Evolutionary conservation across 2,113 vertebrate genomes (phyloP), one percentile per base, ranked within the genome.

Genomic region (Hippocampus abdominalis): DNA sequence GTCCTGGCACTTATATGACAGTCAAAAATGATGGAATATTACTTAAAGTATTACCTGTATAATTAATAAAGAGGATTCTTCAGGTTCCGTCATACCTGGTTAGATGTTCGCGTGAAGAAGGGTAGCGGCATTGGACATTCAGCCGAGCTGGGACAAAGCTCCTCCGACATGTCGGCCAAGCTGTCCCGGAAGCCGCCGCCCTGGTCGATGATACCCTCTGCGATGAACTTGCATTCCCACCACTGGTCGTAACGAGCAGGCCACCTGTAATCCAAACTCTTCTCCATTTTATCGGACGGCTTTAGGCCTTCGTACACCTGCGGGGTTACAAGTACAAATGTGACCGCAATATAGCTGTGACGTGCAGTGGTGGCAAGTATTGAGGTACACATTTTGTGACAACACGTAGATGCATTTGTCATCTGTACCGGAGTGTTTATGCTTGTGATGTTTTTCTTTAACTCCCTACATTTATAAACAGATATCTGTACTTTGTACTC

Each of bases 221-320:
- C 94, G 11, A 99, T 97, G 89, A 99, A 99, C 84, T 99, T 99
- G 81, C 97, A 99, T 60, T 98, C 97, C 97, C 97, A 99, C 97
- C 97, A 99, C 86, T 99, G 97, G 88, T 99, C 97, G 32, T 98
- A 97, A 61, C 95, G 94, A 65, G 95, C 91, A 0, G 96, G 96
- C 97, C 97, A 99, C 87, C 96, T 95, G 66, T 98, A 99, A 90
- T 99, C 97, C 80, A 98, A 89, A 53, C 93, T 95, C 81, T 98
- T 99, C 89, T 99, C 97, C 76, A 93, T 94, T 69, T 98, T 99
- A 88, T 98, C 96, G 0, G 96, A 96, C 0, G 95, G 96, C 69
- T 99, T 99, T 63, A 99, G 90, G 67, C 97, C 97, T 90, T 99
- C 96, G 74, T 94, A 98, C n/a, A 99, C 96, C 97, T 99, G 87